Evolutionary conservation across 2,113 vertebrate genomes (phyloP).

Genomic region (Heloderma charlesbogerti): DNA sequence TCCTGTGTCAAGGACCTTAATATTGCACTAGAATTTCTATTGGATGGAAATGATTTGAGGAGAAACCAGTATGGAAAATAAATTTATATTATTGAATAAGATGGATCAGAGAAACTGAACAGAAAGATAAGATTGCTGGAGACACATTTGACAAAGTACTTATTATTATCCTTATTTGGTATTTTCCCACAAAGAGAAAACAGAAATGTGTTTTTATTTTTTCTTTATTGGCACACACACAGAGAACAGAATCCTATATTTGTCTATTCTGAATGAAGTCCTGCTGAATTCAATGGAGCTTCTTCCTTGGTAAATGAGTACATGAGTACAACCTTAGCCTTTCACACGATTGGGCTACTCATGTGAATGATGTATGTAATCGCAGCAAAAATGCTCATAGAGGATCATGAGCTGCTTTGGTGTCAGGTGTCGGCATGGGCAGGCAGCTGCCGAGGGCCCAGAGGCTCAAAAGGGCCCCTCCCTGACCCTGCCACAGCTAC

Average conservation of each 20-base stretch:
- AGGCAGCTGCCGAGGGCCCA: no score
- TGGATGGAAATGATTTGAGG: constrained; percentile 41
- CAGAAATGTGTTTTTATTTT: constrained; percentile 62
- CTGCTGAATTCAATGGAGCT: not conserved
- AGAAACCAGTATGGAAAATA: constrained; percentile 32
- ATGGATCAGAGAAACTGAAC: not conserved
- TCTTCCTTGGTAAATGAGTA: not conserved
- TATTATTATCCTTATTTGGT: constrained; percentile 40
- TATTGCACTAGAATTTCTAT: constrained; percentile 29
- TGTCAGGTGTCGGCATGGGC: no score
- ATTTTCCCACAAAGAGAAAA: constrained; percentile 44
- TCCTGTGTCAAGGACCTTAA: constrained; percentile 13
- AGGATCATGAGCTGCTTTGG: not conserved
- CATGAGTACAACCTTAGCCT: not conserved
- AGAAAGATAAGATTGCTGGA: constrained; percentile 26
- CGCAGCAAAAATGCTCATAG: not conserved
- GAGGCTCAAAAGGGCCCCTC: no score
- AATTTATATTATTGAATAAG: constrained; percentile 30
- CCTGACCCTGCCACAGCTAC: no score
- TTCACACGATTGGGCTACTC: not conserved
- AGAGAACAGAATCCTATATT: constrained; percentile 18
- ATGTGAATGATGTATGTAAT: not conserved
- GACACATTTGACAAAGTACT: constrained; percentile 20
- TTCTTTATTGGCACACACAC: constrained; percentile 32
- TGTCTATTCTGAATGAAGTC: not conserved